Conservation (phyloP, 2,888 invertebrate genomes). For the Empis livida region DNA sequence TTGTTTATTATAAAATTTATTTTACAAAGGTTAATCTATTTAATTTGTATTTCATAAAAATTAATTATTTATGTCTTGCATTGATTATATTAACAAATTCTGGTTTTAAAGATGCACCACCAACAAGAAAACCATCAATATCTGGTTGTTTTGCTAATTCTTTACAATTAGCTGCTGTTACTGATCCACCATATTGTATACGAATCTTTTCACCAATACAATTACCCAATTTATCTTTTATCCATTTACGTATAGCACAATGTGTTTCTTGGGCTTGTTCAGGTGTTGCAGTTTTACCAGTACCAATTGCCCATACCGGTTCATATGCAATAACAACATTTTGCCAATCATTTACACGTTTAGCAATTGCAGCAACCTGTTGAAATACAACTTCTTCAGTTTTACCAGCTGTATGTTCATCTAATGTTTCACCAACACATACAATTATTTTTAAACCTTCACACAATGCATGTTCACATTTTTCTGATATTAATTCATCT, state of each 20-base stretch:
- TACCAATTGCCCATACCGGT: slow-evolving; percentile 99
- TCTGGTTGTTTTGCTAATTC: slow-evolving; percentile 82
- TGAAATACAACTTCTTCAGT: slow-evolving; percentile 90
- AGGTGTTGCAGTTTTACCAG: slow-evolving; percentile 92
- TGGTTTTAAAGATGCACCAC: slow-evolving; percentile 95
- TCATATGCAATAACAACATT: slow-evolving; percentile 96
- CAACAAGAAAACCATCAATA: slow-evolving; percentile 97
- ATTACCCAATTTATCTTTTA: slow-evolving; percentile 62
- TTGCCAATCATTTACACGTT: slow-evolving; percentile 54
- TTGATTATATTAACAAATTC: slow-evolving; percentile 95
- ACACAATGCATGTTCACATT: slow-evolving; percentile 61
- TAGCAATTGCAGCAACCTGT: slow-evolving; percentile 75
- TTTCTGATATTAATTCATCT: slow-evolving; percentile 68
- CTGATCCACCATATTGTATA: slow-evolving; percentile 98
- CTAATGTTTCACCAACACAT: slow-evolving; percentile 93
- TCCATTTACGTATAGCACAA: slow-evolving; percentile 73
- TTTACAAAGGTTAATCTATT: no score
- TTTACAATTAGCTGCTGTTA: slow-evolving; percentile 80
- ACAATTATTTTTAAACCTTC: slow-evolving; percentile 72
- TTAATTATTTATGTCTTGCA: slow-evolving; percentile 40
- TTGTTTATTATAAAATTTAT: no score
- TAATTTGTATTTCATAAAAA: no score
- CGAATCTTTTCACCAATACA: slow-evolving; percentile 63
- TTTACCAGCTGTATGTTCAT: slow-evolving; percentile 85
- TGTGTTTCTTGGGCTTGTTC: slow-evolving; percentile 94